phyloP scores from a whole-genome alignment of 2,797 vertebrate genomes.

The Peromyscus nudipes region DNA sequence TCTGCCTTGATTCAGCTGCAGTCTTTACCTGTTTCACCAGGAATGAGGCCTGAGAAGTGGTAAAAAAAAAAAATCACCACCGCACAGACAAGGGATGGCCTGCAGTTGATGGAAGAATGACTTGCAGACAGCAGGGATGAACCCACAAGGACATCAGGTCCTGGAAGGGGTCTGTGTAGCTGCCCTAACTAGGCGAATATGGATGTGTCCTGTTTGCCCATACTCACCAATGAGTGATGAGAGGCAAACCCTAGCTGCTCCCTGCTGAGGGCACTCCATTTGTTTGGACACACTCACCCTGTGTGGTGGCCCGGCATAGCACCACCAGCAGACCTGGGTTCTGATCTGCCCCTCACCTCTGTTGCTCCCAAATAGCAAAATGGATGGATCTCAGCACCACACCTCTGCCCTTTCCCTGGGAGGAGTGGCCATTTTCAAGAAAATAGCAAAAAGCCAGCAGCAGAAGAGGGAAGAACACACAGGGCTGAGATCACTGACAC shows the following conservation, averaged over 20 bases:
- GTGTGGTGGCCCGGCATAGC: fast-evolving
- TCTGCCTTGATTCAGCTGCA: background rate
- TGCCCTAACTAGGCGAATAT: background rate
- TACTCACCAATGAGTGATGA: fast-evolving
- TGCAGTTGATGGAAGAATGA: background rate
- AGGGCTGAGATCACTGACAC: background rate
- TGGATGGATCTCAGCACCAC: background rate
- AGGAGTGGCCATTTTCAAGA: slow-evolving; percentile 39
- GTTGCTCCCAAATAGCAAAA: slow-evolving; percentile 7
- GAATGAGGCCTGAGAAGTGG: background rate
- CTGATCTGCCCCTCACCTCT: background rate
- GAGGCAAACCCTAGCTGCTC: background rate
- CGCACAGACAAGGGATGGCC: background rate
- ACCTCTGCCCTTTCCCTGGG: background rate
- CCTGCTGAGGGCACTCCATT: background rate
- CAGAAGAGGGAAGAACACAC: background rate
- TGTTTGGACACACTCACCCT: background rate
- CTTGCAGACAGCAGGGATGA: background rate
- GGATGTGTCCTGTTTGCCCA: background rate
- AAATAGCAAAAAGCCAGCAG: background rate
- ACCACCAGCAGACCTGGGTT: background rate
- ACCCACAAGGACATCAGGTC: background rate
- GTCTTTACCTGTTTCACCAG: background rate
- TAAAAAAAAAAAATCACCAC: background rate
- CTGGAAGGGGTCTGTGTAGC: background rate